Conservation (phyloP, 2,797 vertebrate species). For the Pangasius krempfi region DNA sequence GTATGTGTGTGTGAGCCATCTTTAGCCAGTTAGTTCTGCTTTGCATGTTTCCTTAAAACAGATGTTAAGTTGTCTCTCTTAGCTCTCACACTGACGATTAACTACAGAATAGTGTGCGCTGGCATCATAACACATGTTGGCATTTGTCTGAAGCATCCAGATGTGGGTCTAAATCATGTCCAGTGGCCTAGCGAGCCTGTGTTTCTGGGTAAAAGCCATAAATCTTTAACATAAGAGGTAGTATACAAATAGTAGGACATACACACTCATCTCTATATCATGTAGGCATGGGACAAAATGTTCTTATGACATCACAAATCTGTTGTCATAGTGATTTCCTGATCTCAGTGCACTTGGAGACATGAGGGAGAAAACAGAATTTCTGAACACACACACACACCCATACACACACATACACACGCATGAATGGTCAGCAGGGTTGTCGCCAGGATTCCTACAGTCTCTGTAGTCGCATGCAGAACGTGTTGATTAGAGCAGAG, state of each 20-base stretch:
- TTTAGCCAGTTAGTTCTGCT: slow-evolving; percentile 30
- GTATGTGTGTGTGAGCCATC: slow-evolving; percentile 11
- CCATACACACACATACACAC: slow-evolving; percentile 10
- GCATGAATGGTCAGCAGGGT: slow-evolving; percentile 30
- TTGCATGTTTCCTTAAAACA: slow-evolving; percentile 34
- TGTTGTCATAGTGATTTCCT: slow-evolving; percentile 44
- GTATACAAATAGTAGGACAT: not conserved
- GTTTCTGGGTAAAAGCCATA: not conserved
- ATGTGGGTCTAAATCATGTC: slow-evolving; percentile 16
- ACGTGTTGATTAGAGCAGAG: slow-evolving; percentile 55
- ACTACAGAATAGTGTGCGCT: slow-evolving; percentile 29
- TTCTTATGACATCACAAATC: slow-evolving; percentile 44
- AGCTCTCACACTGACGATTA: slow-evolving; percentile 29
- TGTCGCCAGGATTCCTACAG: slow-evolving; percentile 46
- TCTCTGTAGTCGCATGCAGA: slow-evolving; percentile 46
- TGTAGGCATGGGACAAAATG: slow-evolving; percentile 9
- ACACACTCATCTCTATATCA: not conserved
- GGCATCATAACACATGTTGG: slow-evolving; percentile 18
- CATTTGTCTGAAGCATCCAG: slow-evolving; percentile 34
- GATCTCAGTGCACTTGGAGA: slow-evolving; percentile 29
- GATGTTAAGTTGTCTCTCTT: slow-evolving; percentile 31
- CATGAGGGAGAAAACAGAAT: slow-evolving; percentile 8
- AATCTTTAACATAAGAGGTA: slow-evolving; percentile 4
- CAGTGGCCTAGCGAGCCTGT: not conserved
- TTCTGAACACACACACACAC: slow-evolving; percentile 20